Percentiles rank a stretch among this genome's conserved stretches.
Evolutionary conservation across 2,113 vertebrate species (phyloP).

Genomic region (Pangasianodon gigas): DNA sequence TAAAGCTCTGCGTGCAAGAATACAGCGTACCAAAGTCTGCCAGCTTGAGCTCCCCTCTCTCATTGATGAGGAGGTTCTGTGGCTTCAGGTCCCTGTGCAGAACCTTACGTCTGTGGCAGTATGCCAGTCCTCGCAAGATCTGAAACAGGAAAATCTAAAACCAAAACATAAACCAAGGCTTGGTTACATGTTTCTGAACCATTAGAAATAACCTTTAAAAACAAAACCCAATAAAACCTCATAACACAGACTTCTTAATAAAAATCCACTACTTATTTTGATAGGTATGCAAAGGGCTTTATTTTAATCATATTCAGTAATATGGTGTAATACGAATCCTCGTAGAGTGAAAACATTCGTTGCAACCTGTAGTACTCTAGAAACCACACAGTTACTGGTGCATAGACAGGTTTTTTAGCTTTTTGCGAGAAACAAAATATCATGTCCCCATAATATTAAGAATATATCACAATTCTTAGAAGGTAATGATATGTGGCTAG

Average conservation of each 20-base stretch:
- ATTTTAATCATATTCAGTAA: neutral
- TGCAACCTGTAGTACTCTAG: neutral
- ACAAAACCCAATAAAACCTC: neutral
- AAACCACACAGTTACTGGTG: neutral
- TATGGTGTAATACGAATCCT: neutral
- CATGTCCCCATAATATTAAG: neutral
- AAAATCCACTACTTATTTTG: neutral
- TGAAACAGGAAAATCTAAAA: constrained; percentile 94
- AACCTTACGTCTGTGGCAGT: constrained; percentile 95
- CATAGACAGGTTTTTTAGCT: neutral
- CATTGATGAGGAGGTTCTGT: constrained; percentile 97
- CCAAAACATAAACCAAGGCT: constrained; percentile 13
- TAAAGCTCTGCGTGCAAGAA: neutral
- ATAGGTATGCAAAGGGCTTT: neutral
- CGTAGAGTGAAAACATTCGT: neutral
- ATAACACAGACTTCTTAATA: neutral
- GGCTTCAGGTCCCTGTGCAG: constrained; percentile 96
- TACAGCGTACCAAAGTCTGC: constrained; percentile 89
- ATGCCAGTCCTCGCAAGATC: constrained; percentile 94
- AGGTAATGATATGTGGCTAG: neutral
- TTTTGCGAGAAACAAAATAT: neutral
- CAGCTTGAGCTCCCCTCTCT: constrained; percentile 94
- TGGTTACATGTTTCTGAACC: neutral
- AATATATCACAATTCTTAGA: neutral
- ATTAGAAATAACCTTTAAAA: neutral